Base-by-base conservation (phyloP, 2,888 invertebrate species). In the Folsomia candida region DNA sequence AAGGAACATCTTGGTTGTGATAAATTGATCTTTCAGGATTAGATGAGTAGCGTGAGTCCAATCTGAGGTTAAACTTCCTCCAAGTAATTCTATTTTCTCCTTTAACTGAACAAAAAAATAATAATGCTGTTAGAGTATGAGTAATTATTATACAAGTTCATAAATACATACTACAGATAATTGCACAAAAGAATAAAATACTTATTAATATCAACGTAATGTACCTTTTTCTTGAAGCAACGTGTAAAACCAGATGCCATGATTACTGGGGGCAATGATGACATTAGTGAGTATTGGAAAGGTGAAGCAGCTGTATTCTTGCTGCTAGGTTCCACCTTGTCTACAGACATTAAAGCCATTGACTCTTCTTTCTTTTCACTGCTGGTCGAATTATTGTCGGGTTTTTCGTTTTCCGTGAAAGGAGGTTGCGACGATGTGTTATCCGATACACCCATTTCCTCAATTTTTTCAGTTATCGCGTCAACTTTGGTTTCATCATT, bases 31-130 rank as follows among this genome's bases (percentile, higher is more conserved):
- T 67, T 76, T 76, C 26, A 67, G 51, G 18, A 80, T 57, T n/a
- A 80, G 65, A 63, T 77, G 77, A 4, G 77, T 76, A 9, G 77
- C 76, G 1, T 72, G 73, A 29, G 72, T 72, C 14, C 65, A 51
- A 54, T 78, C 77, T 14, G 54, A 70, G 2, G 76, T 73, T 3
- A 74, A 63, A 24, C 71, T 72, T 3, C 72, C 78, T 37, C 79
- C 79, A 3, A 79, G 65, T n/a, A 63, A 51, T 14, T 72, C 74
- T 28, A 71, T 67, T 24, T 66, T 66, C 67, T 66, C 4, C 58
- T 63, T 25, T 59, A 68, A 59, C 65, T 71, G 22, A n/a, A 37
- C 1, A 29, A 11, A n/a, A n/a, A n/a, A n/a, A n/a, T n/a, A n/a
- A n/a, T n/a, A n/a, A n/a, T 18, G 18, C 11, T 28, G 9, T 28